Evolutionary conservation across 2,113 vertebrate species (phyloP).

Genomic region (Rhineura floridana): DNA sequence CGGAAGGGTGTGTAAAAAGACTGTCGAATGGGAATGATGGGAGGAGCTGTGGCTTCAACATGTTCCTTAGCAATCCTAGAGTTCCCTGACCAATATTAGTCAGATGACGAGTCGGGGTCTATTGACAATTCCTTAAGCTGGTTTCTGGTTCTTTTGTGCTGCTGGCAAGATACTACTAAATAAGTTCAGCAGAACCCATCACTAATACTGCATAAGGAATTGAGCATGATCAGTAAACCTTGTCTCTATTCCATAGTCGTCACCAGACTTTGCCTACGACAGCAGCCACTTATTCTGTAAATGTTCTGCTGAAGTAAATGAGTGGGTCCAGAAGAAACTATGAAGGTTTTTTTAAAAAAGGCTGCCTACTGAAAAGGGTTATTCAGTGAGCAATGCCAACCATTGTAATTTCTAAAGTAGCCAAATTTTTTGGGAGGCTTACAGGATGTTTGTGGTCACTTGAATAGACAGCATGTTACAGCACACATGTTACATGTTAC

Average conservation of each 20-base stretch:
- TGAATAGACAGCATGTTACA: background rate
- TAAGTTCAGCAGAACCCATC: background rate
- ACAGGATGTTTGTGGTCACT: constrained; percentile 4
- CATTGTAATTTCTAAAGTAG: background rate
- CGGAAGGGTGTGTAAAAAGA: background rate
- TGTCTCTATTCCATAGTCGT: background rate
- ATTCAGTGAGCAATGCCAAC: constrained; percentile 9
- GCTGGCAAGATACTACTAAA: background rate
- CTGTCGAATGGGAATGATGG: no score
- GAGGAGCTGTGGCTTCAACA: background rate
- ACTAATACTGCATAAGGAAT: background rate
- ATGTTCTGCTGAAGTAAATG: background rate
- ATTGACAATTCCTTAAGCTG: background rate
- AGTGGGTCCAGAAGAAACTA: background rate
- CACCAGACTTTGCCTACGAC: background rate
- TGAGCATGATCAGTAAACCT: background rate
- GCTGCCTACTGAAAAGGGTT: constrained; percentile 1
- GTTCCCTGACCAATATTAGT: background rate
- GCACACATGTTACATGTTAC: no score
- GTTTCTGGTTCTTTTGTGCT: background rate
- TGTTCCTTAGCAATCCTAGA: background rate
- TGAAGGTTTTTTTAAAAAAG: background rate
- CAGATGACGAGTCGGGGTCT: background rate
- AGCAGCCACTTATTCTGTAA: background rate
- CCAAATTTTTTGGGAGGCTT: background rate